Conservation (phyloP, 2,888 invertebrate species). For the Lagria hirta region DNA sequence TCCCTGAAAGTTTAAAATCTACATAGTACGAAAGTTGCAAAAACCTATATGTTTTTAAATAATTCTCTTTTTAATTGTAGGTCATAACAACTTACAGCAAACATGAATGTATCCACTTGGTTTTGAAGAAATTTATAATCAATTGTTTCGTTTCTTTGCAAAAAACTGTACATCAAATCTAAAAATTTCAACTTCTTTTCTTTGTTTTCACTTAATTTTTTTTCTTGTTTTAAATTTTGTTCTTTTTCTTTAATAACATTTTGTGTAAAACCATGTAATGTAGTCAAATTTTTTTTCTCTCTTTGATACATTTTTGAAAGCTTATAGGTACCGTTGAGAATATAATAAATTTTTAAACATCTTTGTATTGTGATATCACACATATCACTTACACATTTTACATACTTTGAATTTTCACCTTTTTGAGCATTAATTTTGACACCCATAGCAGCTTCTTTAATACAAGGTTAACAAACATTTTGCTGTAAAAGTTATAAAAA, state of each 20-base stretch:
- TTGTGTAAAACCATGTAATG: constrained; percentile 59
- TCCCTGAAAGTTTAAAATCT: no score
- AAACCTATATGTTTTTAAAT: constrained; percentile 2
- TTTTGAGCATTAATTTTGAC: constrained; percentile 71
- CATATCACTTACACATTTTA: constrained; percentile 67
- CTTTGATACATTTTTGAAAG: constrained; percentile 61
- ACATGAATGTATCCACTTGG: constrained; percentile 75
- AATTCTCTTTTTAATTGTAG: no score
- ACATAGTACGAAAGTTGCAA: background rate
- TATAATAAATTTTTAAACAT: constrained; percentile 52
- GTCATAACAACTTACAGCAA: constrained; percentile 59
- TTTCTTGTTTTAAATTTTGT: background rate
- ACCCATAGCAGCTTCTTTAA: constrained; percentile 82
- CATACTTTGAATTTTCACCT: constrained; percentile 69
- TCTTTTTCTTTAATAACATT: constrained; percentile 54
- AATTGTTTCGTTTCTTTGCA: constrained; percentile 61
- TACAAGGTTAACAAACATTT: background rate
- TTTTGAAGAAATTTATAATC: constrained; percentile 64
- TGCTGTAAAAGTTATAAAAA: constrained; percentile 2
- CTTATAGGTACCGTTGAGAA: constrained; percentile 53
- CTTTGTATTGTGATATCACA: constrained; percentile 42
- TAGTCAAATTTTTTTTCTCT: constrained; percentile 55
- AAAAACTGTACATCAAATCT: constrained; percentile 63
- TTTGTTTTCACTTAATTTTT: background rate
- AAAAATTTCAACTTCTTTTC: constrained; percentile 68